phyloP scores from a whole-genome alignment of 1,140 invertebrate species.

The Leptonema lineaticorne region DNA sequence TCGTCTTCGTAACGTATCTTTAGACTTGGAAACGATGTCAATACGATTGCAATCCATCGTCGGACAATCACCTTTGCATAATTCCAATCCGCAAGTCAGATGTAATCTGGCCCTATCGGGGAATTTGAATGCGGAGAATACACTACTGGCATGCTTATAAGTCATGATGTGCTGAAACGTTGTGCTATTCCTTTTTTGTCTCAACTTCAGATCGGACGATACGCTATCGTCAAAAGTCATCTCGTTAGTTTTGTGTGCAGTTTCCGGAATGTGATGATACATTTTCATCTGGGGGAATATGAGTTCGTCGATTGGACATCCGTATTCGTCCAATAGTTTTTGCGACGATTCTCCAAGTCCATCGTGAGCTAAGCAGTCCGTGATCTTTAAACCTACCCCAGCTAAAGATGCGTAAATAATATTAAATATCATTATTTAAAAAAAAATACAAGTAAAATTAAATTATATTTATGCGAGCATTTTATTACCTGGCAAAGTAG shows the following conservation, averaged over 20 bases:
- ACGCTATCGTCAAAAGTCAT: slow-evolving; percentile 46
- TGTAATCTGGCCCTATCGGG: slow-evolving; percentile 73
- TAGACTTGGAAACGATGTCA: slow-evolving; percentile 51
- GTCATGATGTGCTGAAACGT: slow-evolving; percentile 56
- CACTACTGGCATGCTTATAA: slow-evolving; percentile 61
- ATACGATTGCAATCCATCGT: slow-evolving; percentile 56
- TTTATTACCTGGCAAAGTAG: slow-evolving; percentile 65
- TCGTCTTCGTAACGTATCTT: slow-evolving; percentile 51
- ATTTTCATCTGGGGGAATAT: slow-evolving; percentile 60
- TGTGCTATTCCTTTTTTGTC: slow-evolving; percentile 40
- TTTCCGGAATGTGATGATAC: slow-evolving; percentile 48
- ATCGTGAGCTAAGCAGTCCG: slow-evolving; percentile 73
- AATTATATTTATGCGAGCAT: not conserved
- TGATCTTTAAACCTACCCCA: slow-evolving; percentile 68
- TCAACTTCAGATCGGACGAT: slow-evolving; percentile 10
- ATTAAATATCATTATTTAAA: slow-evolving; percentile 8
- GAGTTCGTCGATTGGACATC: slow-evolving; percentile 69
- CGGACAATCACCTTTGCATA: slow-evolving; percentile 68
- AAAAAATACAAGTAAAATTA: not conserved
- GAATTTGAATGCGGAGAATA: slow-evolving; percentile 78
- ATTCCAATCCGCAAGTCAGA: slow-evolving; percentile 64
- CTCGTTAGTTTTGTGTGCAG: slow-evolving; percentile 44
- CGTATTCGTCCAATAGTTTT: slow-evolving; percentile 66
- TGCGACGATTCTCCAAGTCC: slow-evolving; percentile 70
- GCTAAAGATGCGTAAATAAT: slow-evolving; percentile 49